Base-by-base conservation (phyloP, 2,888 invertebrate species). In the Acleris holmiana region DNA sequence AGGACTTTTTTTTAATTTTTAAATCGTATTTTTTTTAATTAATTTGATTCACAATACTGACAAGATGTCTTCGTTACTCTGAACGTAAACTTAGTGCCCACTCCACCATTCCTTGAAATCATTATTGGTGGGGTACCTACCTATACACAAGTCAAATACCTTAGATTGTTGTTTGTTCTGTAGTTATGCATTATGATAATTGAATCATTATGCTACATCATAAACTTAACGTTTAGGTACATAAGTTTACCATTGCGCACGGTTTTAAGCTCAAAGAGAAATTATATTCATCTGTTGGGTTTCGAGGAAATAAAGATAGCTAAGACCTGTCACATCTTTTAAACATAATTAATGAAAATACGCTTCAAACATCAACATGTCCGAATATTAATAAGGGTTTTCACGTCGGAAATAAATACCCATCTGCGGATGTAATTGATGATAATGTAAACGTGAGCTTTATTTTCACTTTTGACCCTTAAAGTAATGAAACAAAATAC, bases 171-270 rank as follows among this genome's bases (percentile, higher is more conserved):
- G 29, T 29, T 29, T 29, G 8, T 29, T 13, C 8, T 50, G 2
- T 4, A 21, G 19, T 48, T 48, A 35, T 35, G 35, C 35, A 60
- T n/a, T 65, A 60, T 55, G 50, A 49, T 60, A 60, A 60, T 65
- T 44, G 21, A 59, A 59, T 65, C 64, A 65, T 55, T 46, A 65
- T 15, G 58, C 48, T 23, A 53, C 59, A 49, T 59, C 13, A 48
- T 54, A 41, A 44, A 46, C 41, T 25, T 41, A 59, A 29, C 17
- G 44, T 47, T 47, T 57, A n/a, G n/a, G n/a, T n/a, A 63, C 48
- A 35, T 61, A 35, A 59, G n/a, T 54, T 17, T 35, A 35, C 35
- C 35, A 13, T 35, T 35, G 35, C 35, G 10, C 13, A 35, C 35
- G 13, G 13, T 35, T 35, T 35, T 8, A 35, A 35, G 35, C 35